Conservation (phyloP, 2,113 vertebrate genomes). For the Aegithalos caudatus region DNA sequence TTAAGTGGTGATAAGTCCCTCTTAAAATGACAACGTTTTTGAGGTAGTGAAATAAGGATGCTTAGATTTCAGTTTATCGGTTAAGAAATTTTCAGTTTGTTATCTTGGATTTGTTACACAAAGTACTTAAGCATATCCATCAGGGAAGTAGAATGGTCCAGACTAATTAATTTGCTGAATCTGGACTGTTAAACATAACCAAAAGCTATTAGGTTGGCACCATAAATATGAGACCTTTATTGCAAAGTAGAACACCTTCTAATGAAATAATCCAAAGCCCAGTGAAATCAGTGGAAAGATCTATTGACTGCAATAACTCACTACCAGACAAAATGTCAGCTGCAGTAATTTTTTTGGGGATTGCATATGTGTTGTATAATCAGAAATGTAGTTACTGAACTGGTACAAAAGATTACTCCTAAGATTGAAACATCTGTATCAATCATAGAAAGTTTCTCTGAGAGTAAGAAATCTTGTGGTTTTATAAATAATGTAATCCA, state of each 20-base stretch:
- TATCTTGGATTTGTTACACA: background rate
- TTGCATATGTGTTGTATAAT: background rate
- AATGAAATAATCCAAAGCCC: background rate
- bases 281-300: background rate
- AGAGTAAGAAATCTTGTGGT: background rate
- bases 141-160: background rate
- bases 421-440: background rate
- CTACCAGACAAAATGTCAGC: background rate
- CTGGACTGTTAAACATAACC: background rate
- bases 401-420: background rate
- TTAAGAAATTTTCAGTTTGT: background rate
- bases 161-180: background rate
- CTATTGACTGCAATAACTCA: background rate
- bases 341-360: background rate
- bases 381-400: background rate
- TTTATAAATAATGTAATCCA: background rate
- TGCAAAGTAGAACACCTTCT: background rate
- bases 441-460: background rate
- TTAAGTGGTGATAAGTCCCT: background rate
- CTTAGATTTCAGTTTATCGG: background rate
- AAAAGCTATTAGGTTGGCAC: background rate
- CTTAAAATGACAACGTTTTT: background rate
- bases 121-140: background rate
- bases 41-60: background rate
- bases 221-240: background rate